Conservation (phyloP, 2,113 vertebrate species). For the Bothrops jararaca region DNA sequence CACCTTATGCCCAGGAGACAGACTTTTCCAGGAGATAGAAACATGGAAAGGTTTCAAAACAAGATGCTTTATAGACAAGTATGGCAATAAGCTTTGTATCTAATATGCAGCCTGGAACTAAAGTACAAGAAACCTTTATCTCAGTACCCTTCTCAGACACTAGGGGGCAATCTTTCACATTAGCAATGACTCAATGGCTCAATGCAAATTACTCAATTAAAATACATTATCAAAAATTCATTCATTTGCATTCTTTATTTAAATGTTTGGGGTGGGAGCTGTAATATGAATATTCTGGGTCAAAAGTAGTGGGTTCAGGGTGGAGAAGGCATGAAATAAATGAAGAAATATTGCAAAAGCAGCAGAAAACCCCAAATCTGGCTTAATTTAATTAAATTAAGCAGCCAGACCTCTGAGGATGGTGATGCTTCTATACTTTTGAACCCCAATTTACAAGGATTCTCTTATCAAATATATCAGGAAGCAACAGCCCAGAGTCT, state of each 20-base stretch:
- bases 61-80: constrained; percentile 19
- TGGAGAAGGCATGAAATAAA: not conserved
- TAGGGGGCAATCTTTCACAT: not conserved
- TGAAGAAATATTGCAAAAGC: not conserved
- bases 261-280: not conserved
- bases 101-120: not conserved
- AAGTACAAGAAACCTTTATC: not conserved
- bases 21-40: constrained; percentile 74
- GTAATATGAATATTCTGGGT: not conserved
- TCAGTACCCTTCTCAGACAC: too few species aligned
- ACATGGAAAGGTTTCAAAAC: constrained; percentile 76
- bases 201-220: not conserved
- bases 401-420: not conserved
- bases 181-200: not conserved
- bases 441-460: not conserved
- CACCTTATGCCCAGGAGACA: constrained; percentile 80
- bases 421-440: not conserved
- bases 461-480: not conserved
- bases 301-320: not conserved
- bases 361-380: not conserved
- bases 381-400: not conserved
- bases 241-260: not conserved
- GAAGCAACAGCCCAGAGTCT: not conserved
- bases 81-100: not conserved
- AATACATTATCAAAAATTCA: not conserved